These are phyloP conservation scores for Pagrus major DNA, from an alignment of 2,113 vertebrate species.

Conservation along the genomic window DNA sequence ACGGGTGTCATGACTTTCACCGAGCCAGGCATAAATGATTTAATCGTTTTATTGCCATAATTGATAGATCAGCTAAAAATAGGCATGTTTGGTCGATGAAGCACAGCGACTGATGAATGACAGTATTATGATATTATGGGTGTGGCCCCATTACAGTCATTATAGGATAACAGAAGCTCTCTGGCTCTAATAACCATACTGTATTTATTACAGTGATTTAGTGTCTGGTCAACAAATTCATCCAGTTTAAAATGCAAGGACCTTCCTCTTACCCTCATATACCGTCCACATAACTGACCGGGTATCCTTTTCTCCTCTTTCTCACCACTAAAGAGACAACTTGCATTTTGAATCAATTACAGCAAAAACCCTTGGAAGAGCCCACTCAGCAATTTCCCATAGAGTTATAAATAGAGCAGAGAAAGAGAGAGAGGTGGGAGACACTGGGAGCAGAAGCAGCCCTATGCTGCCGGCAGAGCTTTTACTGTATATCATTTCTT, in stretches of 20 bases:
- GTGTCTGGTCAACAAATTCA: constrained; percentile 43
- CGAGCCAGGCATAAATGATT: constrained; percentile 46
- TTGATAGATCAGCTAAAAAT: constrained; percentile 57
- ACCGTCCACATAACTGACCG: constrained; percentile 44
- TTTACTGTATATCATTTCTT: constrained; percentile 68
- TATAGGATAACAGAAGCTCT: constrained; percentile 44
- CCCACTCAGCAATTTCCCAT: constrained; percentile 81
- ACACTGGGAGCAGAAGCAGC: constrained; percentile 65
- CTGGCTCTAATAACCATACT: constrained; percentile 35
- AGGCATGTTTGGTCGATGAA: constrained; percentile 49
- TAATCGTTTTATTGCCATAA: constrained; percentile 51
- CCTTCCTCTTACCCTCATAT: constrained; percentile 30
- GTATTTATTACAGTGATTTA: constrained; percentile 51
- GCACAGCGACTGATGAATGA: constrained; percentile 49
- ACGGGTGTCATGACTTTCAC: constrained; percentile 49
- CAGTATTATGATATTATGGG: constrained; percentile 50
- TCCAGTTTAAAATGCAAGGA: constrained; percentile 39
- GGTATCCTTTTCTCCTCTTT: constrained; percentile 69
- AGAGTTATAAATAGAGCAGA: constrained; percentile 81
- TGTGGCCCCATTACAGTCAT: constrained; percentile 54
- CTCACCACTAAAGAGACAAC: constrained; percentile 77
- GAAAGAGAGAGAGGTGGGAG: constrained; percentile 55
- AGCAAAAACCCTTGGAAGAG: constrained; percentile 76
- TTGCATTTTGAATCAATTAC: constrained; percentile 83
- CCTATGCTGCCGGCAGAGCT: constrained; percentile 46